Percentiles rank a stretch among this genome's conserved stretches.
phyloP scores from a whole-genome alignment of 2,888 invertebrate species.

The Megamerina dolium region DNA sequence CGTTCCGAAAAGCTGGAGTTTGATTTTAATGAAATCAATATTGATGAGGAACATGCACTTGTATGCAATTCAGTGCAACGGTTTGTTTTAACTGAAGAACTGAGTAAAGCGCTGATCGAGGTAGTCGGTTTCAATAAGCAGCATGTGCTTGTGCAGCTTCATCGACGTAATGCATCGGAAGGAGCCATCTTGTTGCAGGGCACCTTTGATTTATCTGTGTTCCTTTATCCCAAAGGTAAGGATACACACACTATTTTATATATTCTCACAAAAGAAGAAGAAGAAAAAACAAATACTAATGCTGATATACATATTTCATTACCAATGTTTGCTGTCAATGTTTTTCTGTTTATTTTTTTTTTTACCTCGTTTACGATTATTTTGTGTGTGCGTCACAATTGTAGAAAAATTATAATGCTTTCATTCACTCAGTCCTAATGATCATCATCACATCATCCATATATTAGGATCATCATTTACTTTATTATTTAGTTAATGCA shows the following conservation, averaged over 20 bases:
- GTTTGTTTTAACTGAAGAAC: slow-evolving; percentile 24
- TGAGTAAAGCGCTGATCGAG: slow-evolving; percentile 25
- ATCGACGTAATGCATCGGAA: slow-evolving; percentile 19
- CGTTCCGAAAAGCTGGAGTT: slow-evolving; percentile 21
- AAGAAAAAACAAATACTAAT: too few relatives aligned
- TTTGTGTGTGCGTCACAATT: too few relatives aligned
- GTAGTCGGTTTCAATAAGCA: slow-evolving; percentile 21
- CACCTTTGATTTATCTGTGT: slow-evolving; percentile 25
- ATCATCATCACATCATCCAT: background rate
- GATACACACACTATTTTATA: too few relatives aligned
- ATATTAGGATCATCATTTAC: too few relatives aligned
- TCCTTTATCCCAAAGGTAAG: slow-evolving; percentile 29
- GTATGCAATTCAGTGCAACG: slow-evolving; percentile 33
- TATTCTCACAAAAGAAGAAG: too few relatives aligned
- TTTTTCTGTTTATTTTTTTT: too few relatives aligned
- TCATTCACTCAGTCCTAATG: too few relatives aligned
- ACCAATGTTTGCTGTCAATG: too few relatives aligned
- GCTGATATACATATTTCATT: too few relatives aligned
- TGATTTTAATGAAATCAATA: slow-evolving; percentile 17
- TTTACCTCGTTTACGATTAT: too few relatives aligned
- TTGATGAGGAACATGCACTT: slow-evolving; percentile 20
- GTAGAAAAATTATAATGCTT: too few relatives aligned
- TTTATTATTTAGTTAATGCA: slow-evolving; percentile 14
- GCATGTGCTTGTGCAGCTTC: slow-evolving; percentile 26
- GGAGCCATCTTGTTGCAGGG: slow-evolving; percentile 29